These are phyloP conservation scores for Condylura cristata DNA, from an alignment of 2,113 vertebrate genomes.

Conservation along the genomic window DNA sequence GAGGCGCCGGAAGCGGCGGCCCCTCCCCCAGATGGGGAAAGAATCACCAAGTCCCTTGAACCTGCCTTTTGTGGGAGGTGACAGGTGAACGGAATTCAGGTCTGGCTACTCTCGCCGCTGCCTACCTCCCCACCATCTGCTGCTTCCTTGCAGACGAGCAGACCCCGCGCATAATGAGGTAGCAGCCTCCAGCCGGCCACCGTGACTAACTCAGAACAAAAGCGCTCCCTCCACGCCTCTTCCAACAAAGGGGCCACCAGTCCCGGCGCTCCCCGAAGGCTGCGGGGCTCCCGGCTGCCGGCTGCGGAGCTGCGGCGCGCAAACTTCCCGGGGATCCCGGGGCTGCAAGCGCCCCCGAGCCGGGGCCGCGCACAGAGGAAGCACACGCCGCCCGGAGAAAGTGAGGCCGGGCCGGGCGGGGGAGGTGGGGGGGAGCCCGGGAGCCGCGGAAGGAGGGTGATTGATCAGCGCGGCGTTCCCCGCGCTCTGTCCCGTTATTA, in stretches of 20 bases:
- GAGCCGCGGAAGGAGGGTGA: conserved; percentile 83
- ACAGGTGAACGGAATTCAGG: conserved; percentile 90
- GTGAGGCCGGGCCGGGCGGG: conserved; percentile 70
- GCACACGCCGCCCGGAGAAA: conserved; percentile 77
- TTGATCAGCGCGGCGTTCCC: conserved; percentile 87
- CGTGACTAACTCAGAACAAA: conserved; percentile 92
- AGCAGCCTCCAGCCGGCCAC: conserved; percentile 90
- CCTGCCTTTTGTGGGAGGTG: conserved; percentile 87
- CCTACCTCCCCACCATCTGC: conserved; percentile 89
- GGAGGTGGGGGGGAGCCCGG: conserved; percentile 4
- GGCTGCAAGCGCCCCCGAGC: conserved; percentile 69
- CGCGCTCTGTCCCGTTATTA: conserved; percentile 87
- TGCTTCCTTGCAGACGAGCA: conserved; percentile 89
- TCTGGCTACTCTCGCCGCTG: conserved; percentile 87
- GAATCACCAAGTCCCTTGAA: conserved; percentile 76
- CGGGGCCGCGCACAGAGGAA: conserved; percentile 68
- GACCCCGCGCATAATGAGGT: conserved; percentile 89
- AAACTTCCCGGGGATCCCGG: conserved; percentile 85
- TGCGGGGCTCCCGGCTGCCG: conserved; percentile 88
- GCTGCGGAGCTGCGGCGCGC: conserved; percentile 86
- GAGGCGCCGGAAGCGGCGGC: not conserved
- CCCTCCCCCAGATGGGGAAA: not conserved
- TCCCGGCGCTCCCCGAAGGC: conserved; percentile 87
- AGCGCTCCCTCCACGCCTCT: conserved; percentile 87
- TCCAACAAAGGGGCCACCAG: conserved; percentile 89